Evolutionary conservation across 2,797 vertebrate species (phyloP).

Genomic region (Percopsis omiscomaycus): DNA sequence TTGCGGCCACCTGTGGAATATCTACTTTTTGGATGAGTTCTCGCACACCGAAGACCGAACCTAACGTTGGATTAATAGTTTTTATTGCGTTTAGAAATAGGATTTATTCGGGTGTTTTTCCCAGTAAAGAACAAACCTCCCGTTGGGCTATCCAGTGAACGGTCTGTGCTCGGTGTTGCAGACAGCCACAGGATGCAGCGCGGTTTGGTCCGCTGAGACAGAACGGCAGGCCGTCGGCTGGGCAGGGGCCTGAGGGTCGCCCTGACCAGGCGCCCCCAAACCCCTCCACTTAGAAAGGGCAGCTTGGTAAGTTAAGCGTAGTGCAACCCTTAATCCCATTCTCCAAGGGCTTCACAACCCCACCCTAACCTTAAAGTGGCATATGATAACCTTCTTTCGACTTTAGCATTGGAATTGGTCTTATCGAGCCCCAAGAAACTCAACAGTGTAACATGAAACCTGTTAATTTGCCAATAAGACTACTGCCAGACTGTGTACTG

Average conservation of each 20-base stretch:
- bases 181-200: conserved; percentile 23
- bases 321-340: too few species aligned
- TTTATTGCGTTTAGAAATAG: background rate
- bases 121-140: background rate
- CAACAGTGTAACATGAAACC: too few species aligned
- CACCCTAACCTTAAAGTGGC: too few species aligned
- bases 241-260: conserved; percentile 62
- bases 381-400: too few species aligned
- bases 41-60: background rate
- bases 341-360: too few species aligned
- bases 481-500: too few species aligned
- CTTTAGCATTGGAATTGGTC: too few species aligned
- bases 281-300: conserved; percentile 55
- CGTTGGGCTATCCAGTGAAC: background rate
- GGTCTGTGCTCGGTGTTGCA: conserved; percentile 2
- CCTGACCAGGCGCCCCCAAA: conserved; percentile 57
- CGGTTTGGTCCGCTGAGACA: conserved; percentile 46
- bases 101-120: too few species aligned
- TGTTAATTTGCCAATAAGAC: too few species aligned
- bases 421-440: too few species aligned
- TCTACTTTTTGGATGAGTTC: conserved; percentile 20
- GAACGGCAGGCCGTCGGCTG: conserved; percentile 64
- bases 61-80: background rate
- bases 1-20: background rate
- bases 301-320: conserved; percentile 48